phyloP scores from a whole-genome alignment of 2,888 invertebrate species.

The Polymixis flavicincta region DNA sequence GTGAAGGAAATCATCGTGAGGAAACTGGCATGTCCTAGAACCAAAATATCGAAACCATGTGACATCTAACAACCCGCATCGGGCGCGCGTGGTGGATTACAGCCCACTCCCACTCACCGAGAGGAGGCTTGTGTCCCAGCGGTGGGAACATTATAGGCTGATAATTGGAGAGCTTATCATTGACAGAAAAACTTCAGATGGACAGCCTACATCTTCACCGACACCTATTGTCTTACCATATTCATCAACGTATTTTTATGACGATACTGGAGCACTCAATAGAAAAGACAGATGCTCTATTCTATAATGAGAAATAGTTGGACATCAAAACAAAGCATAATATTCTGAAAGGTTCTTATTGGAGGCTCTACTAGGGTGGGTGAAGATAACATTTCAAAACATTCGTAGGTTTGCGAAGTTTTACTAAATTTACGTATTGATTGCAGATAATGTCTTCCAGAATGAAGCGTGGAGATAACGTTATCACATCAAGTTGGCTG shows the following conservation, averaged over 20 bases:
- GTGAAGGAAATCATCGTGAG: no score
- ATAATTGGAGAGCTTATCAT: not conserved
- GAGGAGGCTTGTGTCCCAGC: not conserved
- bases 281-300: not conserved
- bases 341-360: not conserved
- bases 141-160: not conserved
- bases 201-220: not conserved
- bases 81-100: not conserved
- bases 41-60: no score
- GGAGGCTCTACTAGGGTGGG: slow-evolving; percentile 29
- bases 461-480: slow-evolving; percentile 35
- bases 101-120: not conserved
- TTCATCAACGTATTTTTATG: not conserved
- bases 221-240: not conserved
- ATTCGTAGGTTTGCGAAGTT: slow-evolving; percentile 13
- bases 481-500: slow-evolving; percentile 20
- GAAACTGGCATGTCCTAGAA: no score
- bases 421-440: slow-evolving; percentile 37
- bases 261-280: not conserved
- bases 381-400: not conserved
- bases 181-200: not conserved
- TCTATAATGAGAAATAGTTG: not conserved
- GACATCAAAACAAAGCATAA: not conserved
- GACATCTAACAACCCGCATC: not conserved
- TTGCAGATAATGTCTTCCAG: slow-evolving; percentile 49